phyloP scores from a whole-genome alignment of 2,797 vertebrate species.

The Tokudaia tokunoshimensis region DNA sequence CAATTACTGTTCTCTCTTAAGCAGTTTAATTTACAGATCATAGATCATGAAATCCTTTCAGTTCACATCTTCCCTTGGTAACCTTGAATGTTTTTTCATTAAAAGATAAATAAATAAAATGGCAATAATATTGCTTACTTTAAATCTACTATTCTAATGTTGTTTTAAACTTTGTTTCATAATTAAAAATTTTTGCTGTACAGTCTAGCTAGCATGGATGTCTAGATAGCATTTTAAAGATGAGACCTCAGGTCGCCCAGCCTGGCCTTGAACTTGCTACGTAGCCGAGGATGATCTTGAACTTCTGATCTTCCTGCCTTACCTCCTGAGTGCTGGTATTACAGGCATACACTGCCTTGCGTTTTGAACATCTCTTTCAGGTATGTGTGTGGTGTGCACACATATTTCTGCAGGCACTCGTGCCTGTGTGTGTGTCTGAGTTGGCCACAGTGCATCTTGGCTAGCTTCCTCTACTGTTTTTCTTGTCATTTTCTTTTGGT shows the following conservation, averaged over 20 bases:
- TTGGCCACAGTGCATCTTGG: neutral
- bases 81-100: neutral
- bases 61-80: neutral
- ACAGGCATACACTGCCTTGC: too few relatives aligned
- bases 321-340: neutral
- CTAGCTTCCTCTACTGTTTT: neutral
- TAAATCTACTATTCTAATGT: conserved; percentile 49
- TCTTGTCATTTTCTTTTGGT: neutral
- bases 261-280: neutral
- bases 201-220: neutral
- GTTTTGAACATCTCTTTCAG: neutral
- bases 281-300: neutral
- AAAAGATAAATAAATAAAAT: conserved; percentile 28
- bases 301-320: neutral
- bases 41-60: neutral
- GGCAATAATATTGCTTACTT: neutral
- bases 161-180: conserved; percentile 38
- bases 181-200: conserved; percentile 32
- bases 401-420: neutral
- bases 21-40: conserved; percentile 24
- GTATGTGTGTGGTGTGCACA: neutral
- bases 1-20: conserved; percentile 61
- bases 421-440: neutral
- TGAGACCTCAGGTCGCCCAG: neutral
- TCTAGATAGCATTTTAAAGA: neutral